Evolutionary conservation across 2,888 invertebrate genomes (phyloP), one percentile per base, ranked within the genome.

Genomic region (Sphaeridia pumilis): DNA sequence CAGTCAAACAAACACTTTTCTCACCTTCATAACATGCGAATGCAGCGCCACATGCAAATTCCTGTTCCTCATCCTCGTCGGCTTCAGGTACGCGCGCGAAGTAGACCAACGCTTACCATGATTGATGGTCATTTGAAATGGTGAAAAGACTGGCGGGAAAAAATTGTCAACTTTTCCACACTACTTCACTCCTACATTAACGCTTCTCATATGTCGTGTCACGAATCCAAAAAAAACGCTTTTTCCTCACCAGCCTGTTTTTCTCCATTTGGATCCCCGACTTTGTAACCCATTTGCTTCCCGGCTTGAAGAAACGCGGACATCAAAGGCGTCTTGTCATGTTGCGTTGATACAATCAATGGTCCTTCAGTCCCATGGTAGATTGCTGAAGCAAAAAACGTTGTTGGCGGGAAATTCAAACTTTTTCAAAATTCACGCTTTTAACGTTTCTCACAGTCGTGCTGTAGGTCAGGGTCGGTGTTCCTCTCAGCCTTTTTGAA

Each of bases 51-150:
- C 55, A 41, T 58, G 58, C 17, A 61, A 49, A 51, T 61, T 38
- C 38, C 20, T 38, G 17, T 17, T 38, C 38, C 31, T 7, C 10
- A 10, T 31, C 14, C 38, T 50, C 10, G 51, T 54, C 12, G 61
- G 61, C 24, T 58, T 26, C 28, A 61, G 41, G 34, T 59, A 61
- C 2, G 61, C 61, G 34, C 59, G 35, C 12, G 61, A 34, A 1
- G 59, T 54, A 1, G 59, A 59, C 59, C 61, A 61, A 24, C 61
- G 55, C 3, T 55, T 55, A 21, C 61, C 61, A 2, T 52, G 49
- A 25, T 59, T 57, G 17, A 61, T 59, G 38, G 59, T 61, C 54
- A 57, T 57, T 56, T 61, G 61, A 50, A 59, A 61, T 10, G 58
- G 56, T 12, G 61, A 59, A 43, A 61, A 61, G 1, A 59, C 61